phyloP scores from a whole-genome alignment of 53 echinoderm and acorn worm genomes.

The Zoroaster sp. region DNA sequence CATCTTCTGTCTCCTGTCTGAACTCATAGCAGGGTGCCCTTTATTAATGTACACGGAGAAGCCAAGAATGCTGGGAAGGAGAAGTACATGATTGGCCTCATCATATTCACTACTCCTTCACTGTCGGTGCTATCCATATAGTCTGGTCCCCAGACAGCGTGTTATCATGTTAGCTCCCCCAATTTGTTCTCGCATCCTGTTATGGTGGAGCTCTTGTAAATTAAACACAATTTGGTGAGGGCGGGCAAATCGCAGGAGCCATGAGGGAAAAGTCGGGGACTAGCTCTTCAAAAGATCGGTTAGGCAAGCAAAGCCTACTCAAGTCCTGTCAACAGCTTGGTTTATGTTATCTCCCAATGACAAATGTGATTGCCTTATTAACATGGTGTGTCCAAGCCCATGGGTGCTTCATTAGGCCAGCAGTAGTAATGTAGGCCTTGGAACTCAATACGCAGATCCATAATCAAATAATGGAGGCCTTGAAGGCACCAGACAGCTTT shows the following conservation, averaged over 20 bases:
- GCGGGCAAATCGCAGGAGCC: constrained; percentile 4
- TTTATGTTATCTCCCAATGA: constrained; percentile 36
- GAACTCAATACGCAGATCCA: constrained; percentile 23
- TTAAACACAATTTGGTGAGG: constrained; percentile 9
- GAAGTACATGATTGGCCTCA: neutral
- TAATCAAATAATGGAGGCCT: constrained; percentile 22
- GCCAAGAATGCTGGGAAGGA: neutral
- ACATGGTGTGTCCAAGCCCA: constrained; percentile 34
- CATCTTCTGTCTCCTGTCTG: neutral
- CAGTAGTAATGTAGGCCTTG: neutral
- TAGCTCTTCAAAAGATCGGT: neutral
- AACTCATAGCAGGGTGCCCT: neutral
- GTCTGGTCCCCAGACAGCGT: neutral
- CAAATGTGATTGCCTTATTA: constrained; percentile 56
- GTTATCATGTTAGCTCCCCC: neutral
- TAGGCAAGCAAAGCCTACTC: neutral
- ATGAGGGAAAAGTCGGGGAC: neutral
- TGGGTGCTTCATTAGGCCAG: constrained; percentile 1
- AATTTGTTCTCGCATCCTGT: constrained; percentile 12
- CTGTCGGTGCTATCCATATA: neutral
- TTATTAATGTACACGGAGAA: neutral
- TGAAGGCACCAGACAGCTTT: constrained; percentile 20
- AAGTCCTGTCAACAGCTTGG: constrained; percentile 1
- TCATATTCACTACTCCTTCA: neutral
- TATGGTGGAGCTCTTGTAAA: neutral